Evolutionary conservation across 2,113 vertebrate species (phyloP).

Genomic region (Chiloscyllium plagiosum): DNA sequence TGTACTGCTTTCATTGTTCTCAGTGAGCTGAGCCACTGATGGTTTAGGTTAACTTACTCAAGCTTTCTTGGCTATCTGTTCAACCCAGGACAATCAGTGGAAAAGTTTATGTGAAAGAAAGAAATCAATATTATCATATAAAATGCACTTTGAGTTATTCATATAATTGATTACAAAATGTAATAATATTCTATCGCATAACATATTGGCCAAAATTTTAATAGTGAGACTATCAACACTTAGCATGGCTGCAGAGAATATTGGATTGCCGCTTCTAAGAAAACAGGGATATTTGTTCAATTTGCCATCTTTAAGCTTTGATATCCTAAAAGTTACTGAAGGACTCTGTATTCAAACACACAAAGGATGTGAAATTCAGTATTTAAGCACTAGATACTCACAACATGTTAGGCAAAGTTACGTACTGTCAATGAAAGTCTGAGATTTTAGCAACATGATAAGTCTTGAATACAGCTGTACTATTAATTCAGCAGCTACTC

Average conservation of each 20-base stretch:
- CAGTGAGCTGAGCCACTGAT: background rate
- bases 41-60: background rate
- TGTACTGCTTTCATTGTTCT: background rate
- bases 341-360: background rate
- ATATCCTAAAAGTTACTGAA: background rate
- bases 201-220: background rate
- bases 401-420: background rate
- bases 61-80: background rate
- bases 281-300: background rate
- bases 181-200: no score
- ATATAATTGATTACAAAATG: no score
- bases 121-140: background rate
- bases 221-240: background rate
- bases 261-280: background rate
- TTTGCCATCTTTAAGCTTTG: background rate
- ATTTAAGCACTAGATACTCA: background rate
- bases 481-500: background rate
- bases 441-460: background rate
- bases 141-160: background rate
- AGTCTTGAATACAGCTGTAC: background rate
- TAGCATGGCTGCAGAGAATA: background rate
- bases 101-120: background rate
- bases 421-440: background rate
- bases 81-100: background rate
- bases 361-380: background rate